A percentile compares a stretch with the other conserved stretches of the same genome.
Conservation (phyloP, 1,140 invertebrate species). For the Drosophila pandora region DNA sequence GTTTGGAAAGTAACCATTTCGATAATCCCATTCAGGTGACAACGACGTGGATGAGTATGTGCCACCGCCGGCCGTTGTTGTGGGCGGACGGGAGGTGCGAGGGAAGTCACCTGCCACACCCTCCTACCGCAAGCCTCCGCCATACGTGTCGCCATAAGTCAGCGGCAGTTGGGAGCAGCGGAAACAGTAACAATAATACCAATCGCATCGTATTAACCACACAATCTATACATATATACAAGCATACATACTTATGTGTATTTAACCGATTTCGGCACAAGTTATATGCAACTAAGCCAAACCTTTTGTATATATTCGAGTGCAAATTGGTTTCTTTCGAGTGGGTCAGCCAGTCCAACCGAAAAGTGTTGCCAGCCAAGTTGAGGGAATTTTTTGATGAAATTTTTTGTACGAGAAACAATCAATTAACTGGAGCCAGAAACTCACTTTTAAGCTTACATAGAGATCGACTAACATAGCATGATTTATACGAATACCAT, state of each 20-base stretch:
- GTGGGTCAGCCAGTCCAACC: conserved; percentile 12
- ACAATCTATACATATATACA: conserved; percentile 43
- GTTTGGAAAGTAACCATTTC: neutral
- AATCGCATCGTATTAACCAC: conserved; percentile 62
- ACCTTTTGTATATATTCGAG: conserved; percentile 49
- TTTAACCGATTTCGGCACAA: conserved; percentile 48
- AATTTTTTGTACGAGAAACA: conserved; percentile 54
- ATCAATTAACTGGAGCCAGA: conserved; percentile 56
- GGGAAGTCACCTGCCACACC: conserved; percentile 88
- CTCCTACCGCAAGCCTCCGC: conserved; percentile 94
- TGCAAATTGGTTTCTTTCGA: conserved; percentile 51
- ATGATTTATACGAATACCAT: conserved; percentile 64
- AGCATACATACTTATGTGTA: conserved; percentile 15
- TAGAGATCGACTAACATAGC: conserved; percentile 39
- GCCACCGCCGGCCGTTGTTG: conserved; percentile 91
- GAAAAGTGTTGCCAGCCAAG: conserved; percentile 30
- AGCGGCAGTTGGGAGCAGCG: conserved; percentile 27
- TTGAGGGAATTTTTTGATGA: conserved; percentile 12
- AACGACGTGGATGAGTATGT: conserved; percentile 89
- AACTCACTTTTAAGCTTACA: conserved; percentile 18
- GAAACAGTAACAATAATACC: conserved; percentile 66
- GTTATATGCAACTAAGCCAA: conserved; percentile 51
- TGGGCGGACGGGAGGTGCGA: conserved; percentile 87
- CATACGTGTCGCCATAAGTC: conserved; percentile 95
- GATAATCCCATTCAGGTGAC: conserved; percentile 40